Percentiles rank a stretch among this genome's conserved stretches.
phyloP scores from a whole-genome alignment of 1,140 invertebrate genomes.

The Lucilia sericata region DNA sequence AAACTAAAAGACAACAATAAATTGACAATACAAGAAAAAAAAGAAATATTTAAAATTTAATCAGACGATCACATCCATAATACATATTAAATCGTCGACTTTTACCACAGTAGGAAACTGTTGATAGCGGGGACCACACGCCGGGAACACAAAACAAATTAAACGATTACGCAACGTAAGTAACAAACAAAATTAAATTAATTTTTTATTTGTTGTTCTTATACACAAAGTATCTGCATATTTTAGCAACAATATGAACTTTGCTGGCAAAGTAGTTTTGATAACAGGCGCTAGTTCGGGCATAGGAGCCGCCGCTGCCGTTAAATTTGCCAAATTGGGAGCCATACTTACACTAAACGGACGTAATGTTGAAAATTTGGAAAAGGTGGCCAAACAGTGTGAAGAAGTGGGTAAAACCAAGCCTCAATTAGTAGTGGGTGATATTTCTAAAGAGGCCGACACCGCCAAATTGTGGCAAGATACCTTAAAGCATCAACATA shows the following conservation, averaged over 20 bases:
- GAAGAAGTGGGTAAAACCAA: constrained; percentile 57
- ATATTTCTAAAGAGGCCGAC: constrained; percentile 75
- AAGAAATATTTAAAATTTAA: constrained; percentile 23
- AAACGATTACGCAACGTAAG: constrained; percentile 1
- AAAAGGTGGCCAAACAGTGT: constrained; percentile 72
- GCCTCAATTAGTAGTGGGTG: constrained; percentile 70
- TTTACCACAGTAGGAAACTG: neutral
- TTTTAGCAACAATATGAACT: constrained; percentile 69
- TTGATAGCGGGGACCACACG: neutral
- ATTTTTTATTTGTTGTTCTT: neutral
- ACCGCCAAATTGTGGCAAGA: constrained; percentile 73
- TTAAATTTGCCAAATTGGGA: constrained; percentile 79
- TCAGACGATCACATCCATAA: constrained; percentile 19
- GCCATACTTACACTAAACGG: constrained; percentile 77
- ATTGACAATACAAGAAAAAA: neutral
- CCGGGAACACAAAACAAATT: neutral
- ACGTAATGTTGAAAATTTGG: constrained; percentile 77
- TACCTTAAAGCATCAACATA: constrained; percentile 74
- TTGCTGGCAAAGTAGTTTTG: constrained; percentile 76
- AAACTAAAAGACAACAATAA: neutral
- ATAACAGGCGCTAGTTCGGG: constrained; percentile 87
- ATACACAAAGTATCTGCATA: neutral
- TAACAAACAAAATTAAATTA: neutral
- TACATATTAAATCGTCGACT: neutral
- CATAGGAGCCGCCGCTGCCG: constrained; percentile 85